phyloP scores from a whole-genome alignment of 2,888 invertebrate species.

The Epistrophe eligans region DNA sequence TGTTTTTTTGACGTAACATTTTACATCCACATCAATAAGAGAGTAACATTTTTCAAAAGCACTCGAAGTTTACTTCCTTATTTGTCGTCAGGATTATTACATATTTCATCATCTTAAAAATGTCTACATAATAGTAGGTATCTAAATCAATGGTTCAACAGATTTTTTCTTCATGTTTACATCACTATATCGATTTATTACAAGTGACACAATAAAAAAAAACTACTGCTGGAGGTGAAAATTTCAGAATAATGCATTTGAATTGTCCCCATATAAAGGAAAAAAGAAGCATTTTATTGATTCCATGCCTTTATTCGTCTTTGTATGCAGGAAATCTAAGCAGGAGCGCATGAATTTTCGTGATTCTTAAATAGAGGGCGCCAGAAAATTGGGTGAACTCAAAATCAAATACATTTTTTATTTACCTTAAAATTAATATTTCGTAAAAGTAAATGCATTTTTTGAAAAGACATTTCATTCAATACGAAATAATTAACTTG shows the following conservation, averaged over 20 bases:
- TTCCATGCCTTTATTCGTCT: background rate
- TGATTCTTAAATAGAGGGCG: background rate
- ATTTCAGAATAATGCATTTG: background rate
- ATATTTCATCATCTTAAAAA: background rate
- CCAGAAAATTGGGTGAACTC: background rate
- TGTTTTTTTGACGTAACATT: background rate
- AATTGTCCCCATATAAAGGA: conserved; percentile 9
- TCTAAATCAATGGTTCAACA: background rate
- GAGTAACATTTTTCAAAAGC: background rate
- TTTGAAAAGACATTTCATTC: background rate
- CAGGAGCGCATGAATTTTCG: conserved; percentile 5
- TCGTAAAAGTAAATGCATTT: background rate
- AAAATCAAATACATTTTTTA: background rate
- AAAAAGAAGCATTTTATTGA: conserved; percentile 14
- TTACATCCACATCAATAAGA: background rate
- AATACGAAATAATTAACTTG: background rate
- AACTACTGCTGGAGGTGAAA: background rate
- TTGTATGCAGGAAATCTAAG: background rate
- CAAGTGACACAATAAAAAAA: background rate
- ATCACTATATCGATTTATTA: background rate
- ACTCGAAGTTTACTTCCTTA: conserved; percentile 20
- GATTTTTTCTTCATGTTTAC: background rate
- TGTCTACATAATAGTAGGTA: background rate
- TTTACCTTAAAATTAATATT: rapidly evolving
- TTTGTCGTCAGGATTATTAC: conserved; percentile 12